Base-by-base conservation (phyloP, 2,113 vertebrate species). In the Phaethon lepturus region DNA sequence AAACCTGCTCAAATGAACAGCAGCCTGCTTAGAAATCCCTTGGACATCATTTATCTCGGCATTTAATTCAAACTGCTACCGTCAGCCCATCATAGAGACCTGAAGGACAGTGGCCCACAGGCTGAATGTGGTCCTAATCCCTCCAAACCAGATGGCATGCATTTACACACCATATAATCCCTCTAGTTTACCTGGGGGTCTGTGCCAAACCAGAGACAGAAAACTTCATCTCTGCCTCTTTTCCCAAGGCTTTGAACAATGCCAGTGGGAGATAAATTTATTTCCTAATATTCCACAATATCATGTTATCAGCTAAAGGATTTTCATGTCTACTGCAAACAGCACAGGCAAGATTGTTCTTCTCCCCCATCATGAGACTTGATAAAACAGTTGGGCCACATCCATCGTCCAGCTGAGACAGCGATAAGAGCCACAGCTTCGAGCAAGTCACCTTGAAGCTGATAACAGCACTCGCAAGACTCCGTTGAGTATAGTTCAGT, bases 391-490 rank as follows among this genome's bases (percentile, higher is more conserved):
- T 17, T 63, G 69, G 33, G 62, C 63, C 63, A 13, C 74, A 90
- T 64, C 45, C 49, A 15, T 42, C 49, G 1, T 3, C 49, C 81
- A 24, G 19, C 12, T 0, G 58, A 60, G 52, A 47, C 13, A 3
- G 44, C 0, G 63, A 86, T 60, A 75, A 78, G 59, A 74, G 81
- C 45, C 17, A 24, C 19, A n/a, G 85, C 76, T 76, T 33, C 3
- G 1, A 89, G 68, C 42, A 18, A 78, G 94, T 91, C 92, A 77
- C 92, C 95, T 95, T 92, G 94, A 88, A 85, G 78, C 66, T 50
- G 42, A 62, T 73, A 93, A 81, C 18, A 26, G 44, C 40, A 22
- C 59, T 68, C 81, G 16, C 50, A 62, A 90, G 45, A 10, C 23
- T 80, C 52, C 90, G 88, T n/a, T n/a, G 68, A 93, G 86, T 26